Percentiles rank a stretch among this genome's conserved stretches.
phyloP scores from a whole-genome alignment of 2,888 invertebrate species.

The Leptinotarsa rubiginosa region DNA sequence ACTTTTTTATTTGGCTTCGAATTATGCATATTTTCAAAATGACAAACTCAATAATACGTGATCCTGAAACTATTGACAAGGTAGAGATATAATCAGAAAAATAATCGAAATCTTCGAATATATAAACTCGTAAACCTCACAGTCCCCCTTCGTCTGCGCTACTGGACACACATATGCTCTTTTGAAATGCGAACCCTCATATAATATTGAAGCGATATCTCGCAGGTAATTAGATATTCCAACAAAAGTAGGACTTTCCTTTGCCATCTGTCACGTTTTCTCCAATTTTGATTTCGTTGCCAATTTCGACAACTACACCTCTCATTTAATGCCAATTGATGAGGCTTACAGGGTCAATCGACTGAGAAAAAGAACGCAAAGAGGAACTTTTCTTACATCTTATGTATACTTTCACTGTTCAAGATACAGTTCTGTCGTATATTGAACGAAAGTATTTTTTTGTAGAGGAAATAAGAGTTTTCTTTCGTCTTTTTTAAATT shows the following conservation, averaged over 20 bases:
- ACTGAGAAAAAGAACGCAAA: not conserved
- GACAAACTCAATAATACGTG: too few species aligned
- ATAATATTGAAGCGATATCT: not conserved
- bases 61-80: too few species aligned
- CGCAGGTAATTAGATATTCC: conserved; percentile 28
- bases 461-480: too few species aligned
- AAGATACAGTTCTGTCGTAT: too few species aligned
- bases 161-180: not conserved
- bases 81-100: too few species aligned
- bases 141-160: not conserved
- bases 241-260: conserved; percentile 52
- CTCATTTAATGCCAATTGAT: not conserved
- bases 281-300: conserved; percentile 48
- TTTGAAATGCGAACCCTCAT: conserved; percentile 4
- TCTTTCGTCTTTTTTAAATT: too few species aligned
- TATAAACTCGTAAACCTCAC: too few species aligned
- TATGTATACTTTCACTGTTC: too few species aligned
- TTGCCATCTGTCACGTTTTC: conserved; percentile 54
- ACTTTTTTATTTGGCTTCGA: too few species aligned
- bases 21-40: too few species aligned
- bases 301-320: conserved; percentile 13
- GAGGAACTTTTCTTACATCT: not conserved
- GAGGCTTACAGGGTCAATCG: not conserved
- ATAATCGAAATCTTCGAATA: too few species aligned
- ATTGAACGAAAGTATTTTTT: too few species aligned